Base-by-base conservation (phyloP, 2,113 vertebrate species). In the Semicossyphus pulcher region DNA sequence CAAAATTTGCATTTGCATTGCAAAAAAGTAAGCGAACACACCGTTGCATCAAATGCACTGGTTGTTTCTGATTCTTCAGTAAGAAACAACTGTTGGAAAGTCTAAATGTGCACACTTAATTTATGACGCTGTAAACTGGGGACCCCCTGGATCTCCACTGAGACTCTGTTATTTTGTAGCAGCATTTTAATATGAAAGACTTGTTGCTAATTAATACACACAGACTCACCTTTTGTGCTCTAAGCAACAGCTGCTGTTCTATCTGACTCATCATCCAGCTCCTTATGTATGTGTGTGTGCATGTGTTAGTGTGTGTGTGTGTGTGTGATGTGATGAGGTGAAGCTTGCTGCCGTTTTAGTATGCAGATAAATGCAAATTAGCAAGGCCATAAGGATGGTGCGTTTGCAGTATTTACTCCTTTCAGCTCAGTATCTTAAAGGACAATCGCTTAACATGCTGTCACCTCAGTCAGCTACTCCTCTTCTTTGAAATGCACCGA, bases 351-450 rank as follows among this genome's bases (percentile, higher is more conserved):
- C 45, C 10, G 39, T 73, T 78, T 56, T 52, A 62, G 28, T 72
- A 86, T 86, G 84, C 60, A 81, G 34, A 85, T 76, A 80, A 44
- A 88, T 90, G 87, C 65, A 86, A 87, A 86, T 84, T 53, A 82
- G 31, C 29, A 1, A 52, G 20, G 59, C 54, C 26, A 47, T 76
- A 70, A 77, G 74, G 72, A 49, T 57, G 5, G 59, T 21, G 44
- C n/a, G 49, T 54, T 12, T 70, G 26, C 76, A 60, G 75, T 29
- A 26, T 70, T 63, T 28, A 36, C 47, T 48, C 34, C 36, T 58
- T 21, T 49, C 52, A 44, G 45, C 63, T 53, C 36, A 16, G 29
- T 57, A 31, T 81, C 78, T 62, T 74, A 58, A 89, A 85, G 64
- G 67, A 80, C 60, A 52, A 18, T 67, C 10, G 14, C 60, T 57